Evolutionary conservation across 2,113 vertebrate species (phyloP), one percentile per base, ranked within the genome.

Genomic region (Carassius gibelio): DNA sequence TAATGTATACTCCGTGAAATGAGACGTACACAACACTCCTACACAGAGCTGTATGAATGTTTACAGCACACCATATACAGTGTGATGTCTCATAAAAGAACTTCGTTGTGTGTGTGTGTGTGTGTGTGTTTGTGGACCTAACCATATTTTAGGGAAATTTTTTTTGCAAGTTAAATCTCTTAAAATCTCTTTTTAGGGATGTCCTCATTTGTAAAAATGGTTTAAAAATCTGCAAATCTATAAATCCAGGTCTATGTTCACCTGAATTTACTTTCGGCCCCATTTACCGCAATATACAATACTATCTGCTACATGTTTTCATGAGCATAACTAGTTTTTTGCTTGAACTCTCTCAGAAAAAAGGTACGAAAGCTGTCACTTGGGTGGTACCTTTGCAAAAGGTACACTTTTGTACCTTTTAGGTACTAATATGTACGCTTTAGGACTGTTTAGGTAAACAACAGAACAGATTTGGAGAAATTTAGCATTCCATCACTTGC

Each of bases 11-110:
- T 48, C 19, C 0, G 8, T 61, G 75, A 61, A 61, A 78, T 78
- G 34, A 61, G 26, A 78, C 55, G 17, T 74, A 74, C 71, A 48
- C 71, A 74, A 48, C 21, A 74, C 38, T 74, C 71, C 42, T 48
- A 45, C n/a, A 75, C 71, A 50, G 42, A 42, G 21, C 71, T 74
- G 71, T 74, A 23, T 15, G 71, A 13, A 48, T 74, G 71, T 48
- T 48, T 74, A 74, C 42, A 48, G 71, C 42, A 42, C 4, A 36
- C 19, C 68, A 71, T 71, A 71, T 42, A 42, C 68, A 71, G 38
- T 74, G 71, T 74, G 71, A 19, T 23, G 21, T 38, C 21, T 23
- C 71, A 74, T n/a, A 14, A 74, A 48, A 5, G 5, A 23, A 7
- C 71, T 38, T 17, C 59, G 26, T 57, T 6, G 34, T 61, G 3